A percentile compares a stretch with the other conserved stretches of the same genome.
Conservation (phyloP, 1,140 invertebrate species). For the Ganaspis sp. region DNA sequence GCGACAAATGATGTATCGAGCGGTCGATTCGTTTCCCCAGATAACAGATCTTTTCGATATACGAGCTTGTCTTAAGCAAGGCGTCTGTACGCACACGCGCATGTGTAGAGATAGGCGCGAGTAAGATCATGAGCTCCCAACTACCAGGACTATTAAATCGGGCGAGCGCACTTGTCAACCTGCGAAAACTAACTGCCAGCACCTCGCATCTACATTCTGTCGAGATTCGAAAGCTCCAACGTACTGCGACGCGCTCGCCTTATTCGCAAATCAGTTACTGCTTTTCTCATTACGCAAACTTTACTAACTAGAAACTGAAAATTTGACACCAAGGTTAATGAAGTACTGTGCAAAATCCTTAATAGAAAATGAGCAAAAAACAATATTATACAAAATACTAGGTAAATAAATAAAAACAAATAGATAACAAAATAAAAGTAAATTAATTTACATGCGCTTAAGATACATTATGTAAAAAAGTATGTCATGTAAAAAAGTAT, state of each 20-base stretch:
- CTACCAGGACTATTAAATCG: conserved; percentile 54
- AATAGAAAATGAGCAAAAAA: too few species aligned
- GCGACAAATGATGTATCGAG: conserved; percentile 64
- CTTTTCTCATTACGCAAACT: neutral
- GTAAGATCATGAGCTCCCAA: conserved; percentile 13
- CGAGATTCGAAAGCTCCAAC: conserved; percentile 50
- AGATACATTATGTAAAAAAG: too few species aligned
- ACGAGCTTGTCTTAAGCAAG: conserved; percentile 44
- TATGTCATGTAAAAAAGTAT: too few species aligned
- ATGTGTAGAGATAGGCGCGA: neutral
- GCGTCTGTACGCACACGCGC: conserved; percentile 39
- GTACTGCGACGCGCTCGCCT: neutral
- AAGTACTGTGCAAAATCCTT: too few species aligned
- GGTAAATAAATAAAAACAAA: too few species aligned
- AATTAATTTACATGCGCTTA: too few species aligned
- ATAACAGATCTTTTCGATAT: conserved; percentile 64
- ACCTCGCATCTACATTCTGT: conserved; percentile 65
- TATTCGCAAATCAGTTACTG: neutral
- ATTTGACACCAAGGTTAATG: neutral
- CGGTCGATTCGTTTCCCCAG: conserved; percentile 60
- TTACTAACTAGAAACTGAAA: neutral
- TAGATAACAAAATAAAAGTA: too few species aligned
- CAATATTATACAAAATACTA: too few species aligned
- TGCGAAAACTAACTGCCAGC: conserved; percentile 62
- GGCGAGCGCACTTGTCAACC: conserved; percentile 58